These are phyloP conservation scores for Slavum lentiscoides DNA, from an alignment of 2,888 invertebrate species.

Conservation along the genomic window DNA sequence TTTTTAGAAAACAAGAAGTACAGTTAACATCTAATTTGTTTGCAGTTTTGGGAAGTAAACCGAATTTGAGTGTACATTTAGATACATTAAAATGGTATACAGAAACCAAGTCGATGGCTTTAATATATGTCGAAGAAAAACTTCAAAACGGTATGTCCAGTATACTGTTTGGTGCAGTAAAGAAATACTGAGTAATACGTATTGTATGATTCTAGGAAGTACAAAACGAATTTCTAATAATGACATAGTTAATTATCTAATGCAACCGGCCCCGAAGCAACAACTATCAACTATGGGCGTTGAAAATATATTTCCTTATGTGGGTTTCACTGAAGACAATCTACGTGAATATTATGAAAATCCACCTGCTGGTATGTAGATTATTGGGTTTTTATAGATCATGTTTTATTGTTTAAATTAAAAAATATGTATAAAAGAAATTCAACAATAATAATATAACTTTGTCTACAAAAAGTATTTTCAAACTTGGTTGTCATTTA, in stretches of 20 bases:
- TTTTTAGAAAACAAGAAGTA: slow-evolving; percentile 70
- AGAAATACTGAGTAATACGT: background rate
- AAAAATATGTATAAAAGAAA: background rate
- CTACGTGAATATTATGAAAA: slow-evolving; percentile 85
- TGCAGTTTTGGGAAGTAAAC: slow-evolving; percentile 79
- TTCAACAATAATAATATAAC: background rate
- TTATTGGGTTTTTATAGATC: background rate
- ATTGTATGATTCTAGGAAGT: slow-evolving; percentile 62
- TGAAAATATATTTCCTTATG: slow-evolving; percentile 71
- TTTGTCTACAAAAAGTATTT: background rate
- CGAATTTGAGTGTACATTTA: slow-evolving; percentile 77
- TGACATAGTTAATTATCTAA: slow-evolving; percentile 72
- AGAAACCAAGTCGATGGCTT: slow-evolving; percentile 77
- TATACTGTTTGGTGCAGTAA: background rate
- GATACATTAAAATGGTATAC: slow-evolving; percentile 78
- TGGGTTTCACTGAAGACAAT: slow-evolving; percentile 76
- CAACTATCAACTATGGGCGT: slow-evolving; percentile 75
- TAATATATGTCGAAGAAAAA: slow-evolving; percentile 75
- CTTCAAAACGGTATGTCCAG: slow-evolving; percentile 61
- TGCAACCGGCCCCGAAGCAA: slow-evolving; percentile 71
- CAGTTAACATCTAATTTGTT: slow-evolving; percentile 70
- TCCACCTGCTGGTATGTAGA: slow-evolving; percentile 73
- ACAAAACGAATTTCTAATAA: slow-evolving; percentile 72
- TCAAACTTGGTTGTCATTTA: too few relatives aligned
- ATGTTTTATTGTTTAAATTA: too few relatives aligned